A percentile compares a stretch with the other conserved stretches of the same genome.
Conservation (phyloP, 2,888 invertebrate genomes). For the Panorpa germanica region DNA sequence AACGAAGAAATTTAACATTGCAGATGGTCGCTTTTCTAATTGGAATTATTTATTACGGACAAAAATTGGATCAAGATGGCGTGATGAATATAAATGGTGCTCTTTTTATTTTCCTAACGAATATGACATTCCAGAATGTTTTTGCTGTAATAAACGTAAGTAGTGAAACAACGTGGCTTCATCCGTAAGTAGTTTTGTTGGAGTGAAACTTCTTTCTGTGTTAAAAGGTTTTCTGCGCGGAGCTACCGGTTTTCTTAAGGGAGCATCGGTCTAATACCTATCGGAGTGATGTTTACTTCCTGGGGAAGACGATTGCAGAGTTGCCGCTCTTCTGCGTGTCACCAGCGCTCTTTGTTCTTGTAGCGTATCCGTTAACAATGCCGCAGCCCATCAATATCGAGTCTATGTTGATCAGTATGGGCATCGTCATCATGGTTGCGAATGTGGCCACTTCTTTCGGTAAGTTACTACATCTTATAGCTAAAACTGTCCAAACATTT, state of each 20-base stretch:
- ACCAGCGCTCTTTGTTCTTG: conserved; percentile 62
- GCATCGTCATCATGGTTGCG: conserved; percentile 62
- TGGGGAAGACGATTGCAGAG: conserved; percentile 81
- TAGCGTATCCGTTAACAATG: conserved; percentile 82
- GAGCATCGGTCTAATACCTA: conserved; percentile 86
- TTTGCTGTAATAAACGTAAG: conserved; percentile 86
- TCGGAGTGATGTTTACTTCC: conserved; percentile 74
- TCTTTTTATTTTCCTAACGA: conserved; percentile 74
- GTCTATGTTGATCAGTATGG: conserved; percentile 52
- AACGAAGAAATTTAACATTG: conserved; percentile 12
- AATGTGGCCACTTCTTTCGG: conserved; percentile 81
- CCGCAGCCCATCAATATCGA: conserved; percentile 44
- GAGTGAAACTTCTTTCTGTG: conserved; percentile 4
- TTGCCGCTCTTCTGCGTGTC: conserved; percentile 69
- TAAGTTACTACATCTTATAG: conserved; percentile 24
- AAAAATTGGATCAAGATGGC: conserved; percentile 64
- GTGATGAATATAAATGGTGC: conserved; percentile 91
- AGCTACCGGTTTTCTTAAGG: conserved; percentile 73
- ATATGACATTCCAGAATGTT: conserved; percentile 89
- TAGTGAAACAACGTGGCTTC: conserved; percentile 13
- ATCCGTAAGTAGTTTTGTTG: conserved; percentile 1
- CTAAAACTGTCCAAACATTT: too few relatives aligned
- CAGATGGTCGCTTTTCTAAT: conserved; percentile 79
- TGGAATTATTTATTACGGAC: conserved; percentile 73
- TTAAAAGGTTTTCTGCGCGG: conserved; percentile 61